phyloP scores from a whole-genome alignment of 2,888 invertebrate genomes.

The Lutraria lutraria region DNA sequence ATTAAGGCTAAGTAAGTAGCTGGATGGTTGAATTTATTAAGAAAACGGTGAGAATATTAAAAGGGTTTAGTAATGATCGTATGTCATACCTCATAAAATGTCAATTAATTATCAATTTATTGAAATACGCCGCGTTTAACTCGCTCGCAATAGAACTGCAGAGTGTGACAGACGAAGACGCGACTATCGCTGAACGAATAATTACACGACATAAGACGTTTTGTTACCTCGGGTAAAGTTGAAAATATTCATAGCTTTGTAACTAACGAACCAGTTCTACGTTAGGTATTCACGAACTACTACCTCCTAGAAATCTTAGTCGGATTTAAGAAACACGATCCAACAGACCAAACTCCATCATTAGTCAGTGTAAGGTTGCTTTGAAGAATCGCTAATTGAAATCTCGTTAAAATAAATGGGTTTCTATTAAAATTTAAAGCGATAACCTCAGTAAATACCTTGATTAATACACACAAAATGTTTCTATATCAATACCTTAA shows the following conservation, averaged over 20 bases:
- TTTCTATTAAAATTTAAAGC: not conserved
- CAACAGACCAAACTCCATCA: slow-evolving; percentile 45
- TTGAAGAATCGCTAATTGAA: slow-evolving; percentile 39
- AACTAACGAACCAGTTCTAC: slow-evolving; percentile 22
- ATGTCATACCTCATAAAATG: slow-evolving; percentile 6
- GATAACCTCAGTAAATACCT: not conserved
- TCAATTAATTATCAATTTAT: slow-evolving; percentile 56
- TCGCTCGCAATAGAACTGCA: slow-evolving; percentile 1
- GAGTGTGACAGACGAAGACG: not conserved
- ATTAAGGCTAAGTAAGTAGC: not conserved
- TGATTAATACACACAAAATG: not conserved
- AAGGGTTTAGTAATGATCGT: slow-evolving; percentile 6
- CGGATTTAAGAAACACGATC: slow-evolving; percentile 9
- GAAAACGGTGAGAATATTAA: slow-evolving; percentile 9
- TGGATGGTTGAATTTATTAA: slow-evolving; percentile 2
- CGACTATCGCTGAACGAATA: not conserved
- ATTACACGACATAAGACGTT: not conserved
- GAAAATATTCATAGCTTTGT: slow-evolving; percentile 30
- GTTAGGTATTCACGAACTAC: not conserved
- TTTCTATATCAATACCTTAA: not conserved
- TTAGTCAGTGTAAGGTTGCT: slow-evolving; percentile 39
- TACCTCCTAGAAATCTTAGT: slow-evolving; percentile 15
- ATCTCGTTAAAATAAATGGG: slow-evolving; percentile 51
- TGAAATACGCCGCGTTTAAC: slow-evolving; percentile 1
- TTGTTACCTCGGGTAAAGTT: not conserved